phyloP scores from a whole-genome alignment of 2,113 vertebrate genomes.

The Neofelis nebulosa region DNA sequence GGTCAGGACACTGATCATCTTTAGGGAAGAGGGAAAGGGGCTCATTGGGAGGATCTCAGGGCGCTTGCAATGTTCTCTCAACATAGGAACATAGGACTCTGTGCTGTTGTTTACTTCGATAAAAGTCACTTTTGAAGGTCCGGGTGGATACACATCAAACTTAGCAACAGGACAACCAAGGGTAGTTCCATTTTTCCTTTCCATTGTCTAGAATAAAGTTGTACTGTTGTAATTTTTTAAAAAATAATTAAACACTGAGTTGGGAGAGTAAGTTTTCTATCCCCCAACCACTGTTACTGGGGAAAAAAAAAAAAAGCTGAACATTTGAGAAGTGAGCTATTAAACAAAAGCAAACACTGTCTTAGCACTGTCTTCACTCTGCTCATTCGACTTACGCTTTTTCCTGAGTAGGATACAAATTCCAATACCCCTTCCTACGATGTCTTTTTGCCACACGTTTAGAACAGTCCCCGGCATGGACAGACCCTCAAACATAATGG shows the following conservation, averaged over 20 bases:
- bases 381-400: background rate
- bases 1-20: background rate
- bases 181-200: background rate
- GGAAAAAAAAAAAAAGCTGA: background rate
- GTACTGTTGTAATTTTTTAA: background rate
- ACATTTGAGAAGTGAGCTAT: background rate
- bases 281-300: background rate
- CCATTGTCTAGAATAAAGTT: background rate
- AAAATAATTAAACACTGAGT: background rate
- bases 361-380: background rate
- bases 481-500: background rate
- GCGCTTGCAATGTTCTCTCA: background rate
- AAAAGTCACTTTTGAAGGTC: background rate
- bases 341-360: background rate
- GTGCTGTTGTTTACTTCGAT: background rate
- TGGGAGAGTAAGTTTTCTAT: background rate
- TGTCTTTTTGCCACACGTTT: background rate
- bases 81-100: no score
- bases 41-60: rapidly evolving
- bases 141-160: background rate
- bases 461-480: no score
- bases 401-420: background rate
- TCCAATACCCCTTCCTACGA: background rate
- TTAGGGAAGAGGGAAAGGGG: background rate
- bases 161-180: background rate